Evolutionary conservation across 2,797 vertebrate genomes (phyloP).

Genomic region (Tauraco hartlaubi): DNA sequence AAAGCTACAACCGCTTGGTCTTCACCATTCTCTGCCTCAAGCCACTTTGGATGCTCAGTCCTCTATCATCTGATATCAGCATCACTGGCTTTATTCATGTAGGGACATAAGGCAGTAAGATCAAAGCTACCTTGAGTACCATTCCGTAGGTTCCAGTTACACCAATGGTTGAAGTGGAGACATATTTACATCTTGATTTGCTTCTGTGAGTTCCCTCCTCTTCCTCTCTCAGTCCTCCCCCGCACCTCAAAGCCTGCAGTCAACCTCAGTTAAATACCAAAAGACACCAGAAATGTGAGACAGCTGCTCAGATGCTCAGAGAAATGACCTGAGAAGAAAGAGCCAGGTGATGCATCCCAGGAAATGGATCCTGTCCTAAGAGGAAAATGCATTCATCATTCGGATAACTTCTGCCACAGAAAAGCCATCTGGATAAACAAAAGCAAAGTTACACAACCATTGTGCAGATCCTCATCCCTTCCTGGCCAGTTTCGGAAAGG

Average conservation of each 20-base stretch:
- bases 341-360: slow-evolving; percentile 67
- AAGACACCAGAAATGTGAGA: slow-evolving; percentile 55
- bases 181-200: background rate
- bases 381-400: slow-evolving; percentile 72
- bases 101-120: background rate
- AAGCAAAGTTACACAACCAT: slow-evolving; percentile 26
- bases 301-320: slow-evolving; percentile 56
- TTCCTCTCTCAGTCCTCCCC: slow-evolving; percentile 7
- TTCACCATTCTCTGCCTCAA: background rate
- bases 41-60: background rate
- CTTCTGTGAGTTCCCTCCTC: background rate
- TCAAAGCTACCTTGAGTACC: slow-evolving; percentile 34
- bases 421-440: slow-evolving; percentile 75
- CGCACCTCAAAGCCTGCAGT: background rate
- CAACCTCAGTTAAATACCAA: background rate
- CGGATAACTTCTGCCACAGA: slow-evolving; percentile 53
- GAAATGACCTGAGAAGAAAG: slow-evolving; percentile 61
- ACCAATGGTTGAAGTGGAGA: background rate
- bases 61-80: background rate
- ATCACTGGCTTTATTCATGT: background rate
- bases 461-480: slow-evolving; percentile 4
- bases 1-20: background rate
- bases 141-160: slow-evolving; percentile 37
- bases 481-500: slow-evolving; percentile 24
- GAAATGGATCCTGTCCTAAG: slow-evolving; percentile 57